phyloP scores from a whole-genome alignment of 2,113 vertebrate genomes.

The Tylochromis polylepis region DNA sequence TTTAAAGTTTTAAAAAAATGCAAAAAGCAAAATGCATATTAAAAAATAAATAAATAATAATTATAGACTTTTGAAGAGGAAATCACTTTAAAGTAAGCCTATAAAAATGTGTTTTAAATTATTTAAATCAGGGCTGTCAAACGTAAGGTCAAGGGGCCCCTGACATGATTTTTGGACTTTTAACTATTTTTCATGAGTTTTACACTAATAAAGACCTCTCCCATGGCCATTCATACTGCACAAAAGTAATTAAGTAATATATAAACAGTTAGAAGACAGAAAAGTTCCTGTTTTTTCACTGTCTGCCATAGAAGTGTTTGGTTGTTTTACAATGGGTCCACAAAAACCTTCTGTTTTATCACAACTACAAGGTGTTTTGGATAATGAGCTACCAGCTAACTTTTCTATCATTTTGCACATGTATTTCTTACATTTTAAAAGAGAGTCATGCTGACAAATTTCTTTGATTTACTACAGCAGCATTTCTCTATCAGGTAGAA shows the following conservation, averaged over 20 bases:
- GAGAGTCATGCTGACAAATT: not conserved
- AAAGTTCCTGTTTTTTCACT: not conserved
- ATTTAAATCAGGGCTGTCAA: not conserved
- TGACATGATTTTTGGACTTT: not conserved
- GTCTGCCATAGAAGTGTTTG: not conserved
- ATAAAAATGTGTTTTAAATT: not conserved
- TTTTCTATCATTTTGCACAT: not conserved
- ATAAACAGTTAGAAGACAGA: not conserved
- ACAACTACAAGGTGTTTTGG: not conserved
- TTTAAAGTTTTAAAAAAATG: not conserved
- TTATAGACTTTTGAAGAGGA: no score
- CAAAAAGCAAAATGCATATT: not conserved
- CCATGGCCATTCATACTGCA: not conserved
- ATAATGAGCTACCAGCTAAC: not conserved
- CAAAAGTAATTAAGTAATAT: not conserved
- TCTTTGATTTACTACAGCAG: not conserved
- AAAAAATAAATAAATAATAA: not conserved
- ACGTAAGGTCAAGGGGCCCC: not conserved
- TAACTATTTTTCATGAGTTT: fast-evolving
- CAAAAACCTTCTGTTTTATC: not conserved
- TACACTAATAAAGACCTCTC: not conserved
- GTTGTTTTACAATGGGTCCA: not conserved
- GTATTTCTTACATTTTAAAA: not conserved
- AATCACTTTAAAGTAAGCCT: not conserved
- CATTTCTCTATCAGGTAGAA: fast-evolving